Conservation (phyloP, 2,888 invertebrate species). For the Neelides folsomi region DNA sequence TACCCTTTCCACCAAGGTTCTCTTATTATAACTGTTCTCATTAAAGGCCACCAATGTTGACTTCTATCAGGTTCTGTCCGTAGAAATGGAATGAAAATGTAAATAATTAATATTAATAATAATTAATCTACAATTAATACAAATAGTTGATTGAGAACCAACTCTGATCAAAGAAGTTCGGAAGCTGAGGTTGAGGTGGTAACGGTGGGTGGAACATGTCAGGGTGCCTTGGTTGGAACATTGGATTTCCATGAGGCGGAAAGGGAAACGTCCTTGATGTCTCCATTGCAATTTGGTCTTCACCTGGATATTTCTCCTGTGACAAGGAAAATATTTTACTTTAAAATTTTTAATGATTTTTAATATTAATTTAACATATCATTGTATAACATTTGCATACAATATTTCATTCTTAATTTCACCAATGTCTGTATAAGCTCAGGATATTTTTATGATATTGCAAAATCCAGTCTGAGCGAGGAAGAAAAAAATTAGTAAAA, state of each 20-base stretch:
- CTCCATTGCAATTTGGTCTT: constrained; percentile 24
- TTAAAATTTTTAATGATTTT: too few species aligned
- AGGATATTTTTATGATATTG: too few species aligned
- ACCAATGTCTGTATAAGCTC: too few species aligned
- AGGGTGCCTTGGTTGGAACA: too few species aligned
- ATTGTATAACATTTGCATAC: too few species aligned
- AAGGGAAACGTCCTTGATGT: background rate
- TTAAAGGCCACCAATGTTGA: background rate
- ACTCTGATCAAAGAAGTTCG: too few species aligned
- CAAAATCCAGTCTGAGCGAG: background rate
- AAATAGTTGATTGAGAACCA: background rate
- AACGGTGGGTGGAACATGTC: background rate
- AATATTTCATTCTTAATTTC: too few species aligned
- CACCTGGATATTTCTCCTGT: constrained; percentile 21
- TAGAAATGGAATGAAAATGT: background rate
- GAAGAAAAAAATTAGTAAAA: background rate
- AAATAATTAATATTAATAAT: background rate
- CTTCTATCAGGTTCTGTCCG: background rate
- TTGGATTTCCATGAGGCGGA: too few species aligned
- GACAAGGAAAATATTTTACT: background rate
- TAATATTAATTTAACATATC: too few species aligned
- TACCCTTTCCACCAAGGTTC: constrained; percentile 43
- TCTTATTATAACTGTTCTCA: background rate
- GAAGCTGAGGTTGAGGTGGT: background rate
- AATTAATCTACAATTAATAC: background rate